Conservation (phyloP, 2,888 invertebrate genomes). For the Polylopha cassiicola region DNA sequence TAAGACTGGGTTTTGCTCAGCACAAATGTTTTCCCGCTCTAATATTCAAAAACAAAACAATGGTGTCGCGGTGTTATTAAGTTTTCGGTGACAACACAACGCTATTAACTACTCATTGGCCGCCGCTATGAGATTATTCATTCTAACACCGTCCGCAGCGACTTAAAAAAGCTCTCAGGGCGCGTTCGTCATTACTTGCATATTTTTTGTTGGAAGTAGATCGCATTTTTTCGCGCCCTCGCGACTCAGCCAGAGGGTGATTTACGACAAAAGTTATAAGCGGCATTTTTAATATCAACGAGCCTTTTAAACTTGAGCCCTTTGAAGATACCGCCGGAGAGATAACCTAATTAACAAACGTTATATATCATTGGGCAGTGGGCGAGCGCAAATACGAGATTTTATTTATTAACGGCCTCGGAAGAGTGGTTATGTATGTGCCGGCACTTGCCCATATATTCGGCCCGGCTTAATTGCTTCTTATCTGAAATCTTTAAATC, state of each 20-base stretch:
- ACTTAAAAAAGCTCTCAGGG: slow-evolving; percentile 73
- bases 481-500: slow-evolving; percentile 51
- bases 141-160: slow-evolving; percentile 56
- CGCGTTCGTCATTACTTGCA: slow-evolving; percentile 73
- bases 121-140: slow-evolving; percentile 52
- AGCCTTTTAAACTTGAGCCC: slow-evolving; percentile 58
- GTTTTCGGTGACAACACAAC: slow-evolving; percentile 34
- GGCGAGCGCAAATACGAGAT: slow-evolving; percentile 60
- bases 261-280: slow-evolving; percentile 73
- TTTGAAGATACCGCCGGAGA: slow-evolving; percentile 69
- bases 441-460: slow-evolving; percentile 30
- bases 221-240: slow-evolving; percentile 67
- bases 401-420: slow-evolving; percentile 55
- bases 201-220: slow-evolving; percentile 68
- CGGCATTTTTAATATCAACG: slow-evolving; percentile 73
- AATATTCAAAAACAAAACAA: slow-evolving; percentile 16
- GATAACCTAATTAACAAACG: slow-evolving; percentile 77
- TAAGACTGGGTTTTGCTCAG: too few species aligned
- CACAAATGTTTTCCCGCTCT: too few species aligned
- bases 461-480: slow-evolving; percentile 49
- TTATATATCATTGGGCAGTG: slow-evolving; percentile 62
- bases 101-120: slow-evolving; percentile 31
- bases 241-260: slow-evolving; percentile 65
- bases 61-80: slow-evolving; percentile 16
- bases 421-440: slow-evolving; percentile 42